Percentiles rank a stretch among this genome's conserved stretches.
phyloP scores from a whole-genome alignment of 1,140 invertebrate genomes.

The Orchestia grillus region DNA sequence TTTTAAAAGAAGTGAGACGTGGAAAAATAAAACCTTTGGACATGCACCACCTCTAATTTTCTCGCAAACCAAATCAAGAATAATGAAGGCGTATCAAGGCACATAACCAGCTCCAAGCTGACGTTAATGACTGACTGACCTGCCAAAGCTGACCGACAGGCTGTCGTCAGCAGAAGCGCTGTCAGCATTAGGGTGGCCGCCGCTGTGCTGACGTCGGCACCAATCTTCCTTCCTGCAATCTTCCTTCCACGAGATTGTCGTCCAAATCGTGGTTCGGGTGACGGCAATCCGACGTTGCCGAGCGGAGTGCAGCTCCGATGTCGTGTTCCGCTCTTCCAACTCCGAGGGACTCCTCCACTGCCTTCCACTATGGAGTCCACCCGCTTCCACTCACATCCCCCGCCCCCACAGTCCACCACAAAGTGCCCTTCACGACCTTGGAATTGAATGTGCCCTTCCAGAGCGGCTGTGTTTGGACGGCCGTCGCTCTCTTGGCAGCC shows the following conservation, averaged over 20 bases:
- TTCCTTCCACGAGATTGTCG: neutral
- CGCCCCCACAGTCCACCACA: neutral
- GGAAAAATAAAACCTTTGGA: too few species aligned
- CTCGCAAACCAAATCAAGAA: neutral
- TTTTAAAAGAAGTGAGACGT: neutral
- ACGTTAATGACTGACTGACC: neutral
- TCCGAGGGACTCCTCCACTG: too few species aligned
- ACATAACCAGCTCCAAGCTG: neutral
- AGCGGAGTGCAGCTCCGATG: too few species aligned
- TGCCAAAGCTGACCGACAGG: neutral
- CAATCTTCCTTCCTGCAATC: neutral
- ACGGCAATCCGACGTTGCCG: too few species aligned
- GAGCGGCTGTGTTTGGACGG: too few species aligned
- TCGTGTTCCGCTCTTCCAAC: too few species aligned
- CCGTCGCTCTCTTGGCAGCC: neutral
- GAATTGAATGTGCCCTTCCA: too few species aligned
- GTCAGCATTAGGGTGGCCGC: neutral
- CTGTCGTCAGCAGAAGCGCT: neutral
- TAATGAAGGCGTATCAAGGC: neutral
- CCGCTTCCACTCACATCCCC: too few species aligned
- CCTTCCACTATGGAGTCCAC: too few species aligned
- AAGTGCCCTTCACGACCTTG: neutral
- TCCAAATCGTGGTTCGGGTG: neutral
- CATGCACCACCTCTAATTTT: neutral
- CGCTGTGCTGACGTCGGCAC: neutral